Evolutionary conservation across 2,888 invertebrate genomes (phyloP).

Genomic region (Pycnomerus fuliginosus): DNA sequence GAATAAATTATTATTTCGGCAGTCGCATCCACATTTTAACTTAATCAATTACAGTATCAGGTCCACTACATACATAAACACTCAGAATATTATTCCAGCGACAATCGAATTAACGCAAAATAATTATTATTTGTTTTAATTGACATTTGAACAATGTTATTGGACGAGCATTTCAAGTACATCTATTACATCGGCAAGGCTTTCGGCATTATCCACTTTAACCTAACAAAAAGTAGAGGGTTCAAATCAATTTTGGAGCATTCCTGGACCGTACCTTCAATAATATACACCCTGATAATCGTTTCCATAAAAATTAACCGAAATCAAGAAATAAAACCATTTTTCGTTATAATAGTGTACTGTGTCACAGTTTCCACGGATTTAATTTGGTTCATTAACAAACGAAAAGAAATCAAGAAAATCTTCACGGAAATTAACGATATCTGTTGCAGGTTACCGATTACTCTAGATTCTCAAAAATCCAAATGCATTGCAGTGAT

Average conservation of each 20-base stretch:
- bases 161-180: slow-evolving; percentile 3
- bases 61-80: too few relatives aligned
- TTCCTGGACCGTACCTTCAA: slow-evolving; percentile 4
- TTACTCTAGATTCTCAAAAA: background rate
- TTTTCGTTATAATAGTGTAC: too few relatives aligned
- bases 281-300: slow-evolving; percentile 4
- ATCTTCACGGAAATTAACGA: slow-evolving; percentile 1
- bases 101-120: too few relatives aligned
- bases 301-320: background rate
- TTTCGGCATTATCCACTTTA: slow-evolving; percentile 8
- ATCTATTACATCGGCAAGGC: slow-evolving; percentile 1
- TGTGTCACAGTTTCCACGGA: slow-evolving; percentile 2
- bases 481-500: background rate
- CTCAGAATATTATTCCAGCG: too few relatives aligned
- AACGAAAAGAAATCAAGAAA: slow-evolving; percentile 4
- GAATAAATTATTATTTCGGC: too few relatives aligned
- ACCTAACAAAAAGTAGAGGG: background rate
- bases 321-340: too few relatives aligned
- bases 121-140: too few relatives aligned
- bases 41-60: too few relatives aligned
- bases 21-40: too few relatives aligned
- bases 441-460: slow-evolving; percentile 1
- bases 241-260: background rate
- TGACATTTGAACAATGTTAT: too few relatives aligned
- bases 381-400: slow-evolving; percentile 7